Conservation (phyloP, 2,888 invertebrate genomes). For the Tipula helvola region DNA sequence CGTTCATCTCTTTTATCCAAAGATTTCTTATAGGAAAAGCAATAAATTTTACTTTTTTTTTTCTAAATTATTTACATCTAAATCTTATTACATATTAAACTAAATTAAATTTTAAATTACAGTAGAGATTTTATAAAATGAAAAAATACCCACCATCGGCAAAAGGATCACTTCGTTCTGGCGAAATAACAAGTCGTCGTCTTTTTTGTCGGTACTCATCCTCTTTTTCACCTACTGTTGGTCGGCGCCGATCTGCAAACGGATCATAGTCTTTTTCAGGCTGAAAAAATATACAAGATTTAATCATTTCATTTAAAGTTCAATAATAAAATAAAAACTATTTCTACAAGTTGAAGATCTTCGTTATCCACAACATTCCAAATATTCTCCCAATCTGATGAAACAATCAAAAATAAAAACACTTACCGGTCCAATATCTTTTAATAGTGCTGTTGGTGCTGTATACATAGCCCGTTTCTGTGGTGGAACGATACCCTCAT, state of each 20-base stretch:
- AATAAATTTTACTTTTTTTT: neutral
- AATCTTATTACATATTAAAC: neutral
- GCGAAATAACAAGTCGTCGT: slow-evolving; percentile 85
- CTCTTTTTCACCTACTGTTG: slow-evolving; percentile 90
- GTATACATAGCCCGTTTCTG: slow-evolving; percentile 67
- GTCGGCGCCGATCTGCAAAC: slow-evolving; percentile 80
- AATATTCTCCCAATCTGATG: too few relatives aligned
- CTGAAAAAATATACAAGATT: slow-evolving; percentile 34
- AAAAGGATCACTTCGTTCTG: slow-evolving; percentile 94
- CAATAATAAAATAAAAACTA: too few relatives aligned
- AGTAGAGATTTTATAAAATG: neutral
- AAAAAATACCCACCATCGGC: slow-evolving; percentile 70
- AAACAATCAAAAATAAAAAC: neutral
- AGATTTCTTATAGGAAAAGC: neutral
- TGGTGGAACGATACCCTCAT: slow-evolving; percentile 50
- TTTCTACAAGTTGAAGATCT: too few relatives aligned
- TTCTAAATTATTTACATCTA: neutral
- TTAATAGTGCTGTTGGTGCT: slow-evolving; percentile 77
- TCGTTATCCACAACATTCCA: too few relatives aligned
- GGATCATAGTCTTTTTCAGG: slow-evolving; percentile 90
- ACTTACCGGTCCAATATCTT: slow-evolving; percentile 76
- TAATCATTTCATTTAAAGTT: too few relatives aligned
- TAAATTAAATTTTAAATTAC: neutral
- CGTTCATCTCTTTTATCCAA: neutral
- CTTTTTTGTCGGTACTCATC: slow-evolving; percentile 91